phyloP scores from a whole-genome alignment of 2,113 vertebrate genomes.

The Gymnarchus niloticus region DNA sequence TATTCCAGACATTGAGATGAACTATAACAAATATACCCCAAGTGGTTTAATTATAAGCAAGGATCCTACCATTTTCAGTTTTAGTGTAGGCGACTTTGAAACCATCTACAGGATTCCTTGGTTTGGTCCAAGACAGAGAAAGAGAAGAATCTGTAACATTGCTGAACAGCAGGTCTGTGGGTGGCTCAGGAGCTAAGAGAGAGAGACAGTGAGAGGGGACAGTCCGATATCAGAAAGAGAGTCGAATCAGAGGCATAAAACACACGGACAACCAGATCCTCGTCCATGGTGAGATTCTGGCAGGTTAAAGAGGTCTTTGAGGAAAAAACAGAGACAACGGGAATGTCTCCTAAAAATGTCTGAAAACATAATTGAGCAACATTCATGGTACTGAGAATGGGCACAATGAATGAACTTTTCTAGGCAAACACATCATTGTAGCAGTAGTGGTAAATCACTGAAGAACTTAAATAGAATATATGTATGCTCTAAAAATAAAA shows the following conservation, averaged over 20 bases:
- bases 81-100: slow-evolving; percentile 61
- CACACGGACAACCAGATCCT: background rate
- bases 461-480: background rate
- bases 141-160: slow-evolving; percentile 64
- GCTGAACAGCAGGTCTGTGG: slow-evolving; percentile 60
- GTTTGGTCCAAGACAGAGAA: slow-evolving; percentile 59
- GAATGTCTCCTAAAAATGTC: no score
- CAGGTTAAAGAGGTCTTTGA: no score
- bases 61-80: slow-evolving; percentile 52
- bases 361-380: no score
- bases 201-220: slow-evolving; percentile 10
- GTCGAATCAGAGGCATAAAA: background rate
- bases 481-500: background rate
- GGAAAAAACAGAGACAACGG: no score
- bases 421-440: no score
- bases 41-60: background rate
- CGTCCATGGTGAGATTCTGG: background rate
- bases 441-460: no score
- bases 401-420: no score
- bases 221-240: background rate
- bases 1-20: no score
- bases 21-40: no score
- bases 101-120: slow-evolving; percentile 51
- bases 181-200: slow-evolving; percentile 58
- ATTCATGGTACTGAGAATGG: no score